These are phyloP conservation scores for Lamprologus sp. DNA, from an alignment of 2,113 vertebrate genomes.

Conservation along the genomic window DNA sequence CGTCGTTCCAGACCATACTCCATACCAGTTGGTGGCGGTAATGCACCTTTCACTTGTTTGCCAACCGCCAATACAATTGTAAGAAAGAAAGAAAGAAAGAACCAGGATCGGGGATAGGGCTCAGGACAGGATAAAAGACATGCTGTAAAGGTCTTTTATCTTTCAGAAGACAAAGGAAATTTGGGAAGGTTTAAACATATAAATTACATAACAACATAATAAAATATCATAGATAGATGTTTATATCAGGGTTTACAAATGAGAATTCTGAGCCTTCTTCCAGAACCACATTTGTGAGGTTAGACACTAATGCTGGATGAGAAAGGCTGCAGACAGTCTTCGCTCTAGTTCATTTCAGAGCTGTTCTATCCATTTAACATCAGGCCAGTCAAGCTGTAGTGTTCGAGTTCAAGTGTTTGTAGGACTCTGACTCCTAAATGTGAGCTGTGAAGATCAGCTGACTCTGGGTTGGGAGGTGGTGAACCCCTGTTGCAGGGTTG, in stretches of 20 bases:
- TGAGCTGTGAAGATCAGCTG: neutral
- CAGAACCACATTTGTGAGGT: neutral
- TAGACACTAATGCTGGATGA: neutral
- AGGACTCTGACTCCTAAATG: neutral
- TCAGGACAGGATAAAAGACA: neutral
- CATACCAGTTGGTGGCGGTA: no score
- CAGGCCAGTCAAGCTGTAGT: neutral
- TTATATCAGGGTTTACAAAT: neutral
- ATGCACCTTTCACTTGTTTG: no score
- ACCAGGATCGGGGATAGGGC: neutral
- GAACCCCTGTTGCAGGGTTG: neutral
- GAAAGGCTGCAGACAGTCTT: neutral
- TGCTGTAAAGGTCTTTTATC: neutral
- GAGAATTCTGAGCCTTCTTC: neutral
- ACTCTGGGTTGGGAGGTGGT: neutral
- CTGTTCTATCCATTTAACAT: neutral
- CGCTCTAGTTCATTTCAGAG: accelerated
- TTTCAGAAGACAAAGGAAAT: neutral
- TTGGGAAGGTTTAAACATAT: neutral
- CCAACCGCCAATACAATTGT: no score
- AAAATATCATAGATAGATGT: accelerated
- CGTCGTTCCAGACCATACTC: no score
- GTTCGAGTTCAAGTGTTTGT: neutral
- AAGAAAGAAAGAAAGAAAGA: no score
- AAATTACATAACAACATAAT: neutral